Evolutionary conservation across 2,888 invertebrate species (phyloP), one percentile per base, ranked within the genome.

Genomic region (Elmis aenea): DNA sequence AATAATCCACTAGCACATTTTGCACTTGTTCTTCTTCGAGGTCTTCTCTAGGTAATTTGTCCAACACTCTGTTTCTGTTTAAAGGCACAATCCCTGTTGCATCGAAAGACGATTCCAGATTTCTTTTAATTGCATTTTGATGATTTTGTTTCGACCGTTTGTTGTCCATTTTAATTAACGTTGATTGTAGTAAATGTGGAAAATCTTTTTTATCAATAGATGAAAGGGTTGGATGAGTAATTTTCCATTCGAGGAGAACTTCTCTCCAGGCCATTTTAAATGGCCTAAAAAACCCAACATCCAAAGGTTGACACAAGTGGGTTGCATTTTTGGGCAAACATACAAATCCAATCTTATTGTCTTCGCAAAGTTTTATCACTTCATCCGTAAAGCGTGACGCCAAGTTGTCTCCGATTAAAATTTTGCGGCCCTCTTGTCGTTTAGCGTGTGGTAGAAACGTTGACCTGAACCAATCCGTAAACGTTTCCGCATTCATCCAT

Each of bases 351-450:
- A 59, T 22, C 23, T 37, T 24, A 58, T 66, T 54, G 16, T 62
- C 58, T 36, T 26, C n/a, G 13, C 38, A 45, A 21, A 25, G 27
- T 8, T 20, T 25, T 11, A 47, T 14, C 5, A 50, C 41, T 26
- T 16, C 20, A 25, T 45, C 13, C 8, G 34, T 35, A 21, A 45
- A 38, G 27, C 38, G 43, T 3, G 40, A 38, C 11, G 42, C 58
- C 13, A 42, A 28, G 56, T 50, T 50, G 16, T 66, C 57, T 4
- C 62, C 62, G 26, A 66, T 42, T 9, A 59, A 9, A n/a, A 58
- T 48, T 44, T 59, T 59, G 8, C 24, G 45, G 8, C 56, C 56
- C 11, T 16, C 27, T 26, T 45, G 40, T 23, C 29, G 4, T 35
- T 28, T 29, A 1, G 23, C 29, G 12, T 35, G 28, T 0, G 22